Evolutionary conservation across 1,140 invertebrate genomes (phyloP), one percentile per base, ranked within the genome.

Genomic region (Tetramorium alpestre): DNA sequence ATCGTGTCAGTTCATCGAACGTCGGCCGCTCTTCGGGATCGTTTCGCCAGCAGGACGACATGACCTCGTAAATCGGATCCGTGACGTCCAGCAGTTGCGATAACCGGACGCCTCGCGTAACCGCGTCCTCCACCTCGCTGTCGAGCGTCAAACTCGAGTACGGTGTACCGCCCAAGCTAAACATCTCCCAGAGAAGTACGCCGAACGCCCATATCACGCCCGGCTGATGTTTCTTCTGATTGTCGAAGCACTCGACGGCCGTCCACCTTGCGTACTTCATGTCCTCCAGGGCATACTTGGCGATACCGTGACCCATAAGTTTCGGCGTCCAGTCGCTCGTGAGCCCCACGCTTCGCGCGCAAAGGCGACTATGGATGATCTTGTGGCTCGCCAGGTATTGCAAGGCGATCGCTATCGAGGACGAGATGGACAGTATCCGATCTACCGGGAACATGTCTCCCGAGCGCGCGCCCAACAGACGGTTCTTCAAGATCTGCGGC

Each of bases 141-240:
- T 96, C 96, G 18, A 96, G 94, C 38, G 93, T 91, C 7, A 98
- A 94, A 69, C 97, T 96, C 0, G 96, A 95, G 93, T 98, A 98
- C 0, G 97, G 98, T 8, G 98, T 98, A 0, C 96, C 98, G 54
- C 98, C 98, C 91, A 98, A 95, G n/a, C 97, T 97, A 73, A 97
- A 96, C 87, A 97, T 96, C 94, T 99, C 98, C 98, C 98, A 98
- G 51, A 98, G 93, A 10, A 98, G 92, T 78, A 97, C 96, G 4
- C 97, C 98, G 94, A 97, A 98, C 0, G 98, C 97, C 98, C 98
- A 99, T 4, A 98, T 96, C 92, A 98, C 97, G 84, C 97, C 97
- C 90, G 97, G 97, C 2, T 96, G 95, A 41, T 96, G 96, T 77
- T 96, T 97, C 54, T 96, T 96, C 41, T 96, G 96, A 89, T 96